A percentile compares a stretch with the other conserved stretches of the same genome.
These are phyloP conservation scores for Drosophila neocordata DNA, from an alignment of 1,140 invertebrate genomes.

Conservation along the genomic window DNA sequence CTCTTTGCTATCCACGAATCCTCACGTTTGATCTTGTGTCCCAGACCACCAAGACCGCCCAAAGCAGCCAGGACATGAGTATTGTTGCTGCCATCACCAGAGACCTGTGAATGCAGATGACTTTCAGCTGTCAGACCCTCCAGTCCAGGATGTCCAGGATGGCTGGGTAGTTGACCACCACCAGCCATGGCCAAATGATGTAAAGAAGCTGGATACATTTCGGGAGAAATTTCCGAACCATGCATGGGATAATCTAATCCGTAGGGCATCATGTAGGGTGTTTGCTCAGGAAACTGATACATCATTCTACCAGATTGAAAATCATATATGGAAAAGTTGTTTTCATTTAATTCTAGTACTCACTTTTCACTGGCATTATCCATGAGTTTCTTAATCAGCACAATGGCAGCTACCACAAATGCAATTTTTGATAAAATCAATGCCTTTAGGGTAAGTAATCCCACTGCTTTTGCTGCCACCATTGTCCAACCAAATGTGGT, in stretches of 20 bases:
- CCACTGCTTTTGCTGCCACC: slow-evolving; percentile 85
- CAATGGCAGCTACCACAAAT: slow-evolving; percentile 84
- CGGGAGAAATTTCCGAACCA: slow-evolving; percentile 55
- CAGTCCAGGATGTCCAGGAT: slow-evolving; percentile 67
- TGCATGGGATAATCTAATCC: slow-evolving; percentile 77
- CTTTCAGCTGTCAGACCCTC: slow-evolving; percentile 71
- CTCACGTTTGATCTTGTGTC: slow-evolving; percentile 80
- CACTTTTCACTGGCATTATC: slow-evolving; percentile 82
- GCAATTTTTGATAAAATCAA: slow-evolving; percentile 86
- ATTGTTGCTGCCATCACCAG: slow-evolving; percentile 69
- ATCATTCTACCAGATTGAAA: slow-evolving; percentile 57
- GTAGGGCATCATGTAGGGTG: slow-evolving; percentile 82
- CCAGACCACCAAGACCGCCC: slow-evolving; percentile 58
- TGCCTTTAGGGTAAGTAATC: slow-evolving; percentile 85
- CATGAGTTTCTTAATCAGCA: slow-evolving; percentile 85
- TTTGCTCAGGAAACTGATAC: slow-evolving; percentile 77
- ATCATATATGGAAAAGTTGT: background rate
- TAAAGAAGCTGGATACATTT: slow-evolving; percentile 57
- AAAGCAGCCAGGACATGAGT: slow-evolving; percentile 71
- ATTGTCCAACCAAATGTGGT: slow-evolving; percentile 85
- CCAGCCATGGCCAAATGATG: slow-evolving; percentile 62
- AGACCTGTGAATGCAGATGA: slow-evolving; percentile 69
- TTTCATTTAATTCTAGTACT: slow-evolving; percentile 7
- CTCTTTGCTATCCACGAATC: slow-evolving; percentile 76
- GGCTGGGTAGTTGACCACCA: slow-evolving; percentile 54